Percentiles rank a stretch among this genome's conserved stretches.
These are phyloP conservation scores for Oligia latruncula DNA, from an alignment of 2,888 invertebrate genomes.

Conservation along the genomic window DNA sequence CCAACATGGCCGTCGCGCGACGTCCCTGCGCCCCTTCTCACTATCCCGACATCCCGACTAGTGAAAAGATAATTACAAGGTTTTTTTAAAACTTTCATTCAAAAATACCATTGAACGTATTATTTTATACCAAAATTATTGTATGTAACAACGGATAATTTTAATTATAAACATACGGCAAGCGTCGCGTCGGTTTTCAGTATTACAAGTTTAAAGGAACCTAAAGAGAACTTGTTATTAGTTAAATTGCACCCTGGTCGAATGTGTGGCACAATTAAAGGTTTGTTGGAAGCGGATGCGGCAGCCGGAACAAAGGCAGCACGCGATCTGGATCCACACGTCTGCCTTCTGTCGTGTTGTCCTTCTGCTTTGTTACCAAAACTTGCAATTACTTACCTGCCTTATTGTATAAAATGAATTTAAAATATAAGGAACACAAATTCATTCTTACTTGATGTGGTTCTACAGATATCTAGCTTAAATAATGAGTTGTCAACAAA, in stretches of 20 bases:
- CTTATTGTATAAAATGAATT: conserved; percentile 28
- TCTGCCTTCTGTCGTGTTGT: conserved; percentile 82
- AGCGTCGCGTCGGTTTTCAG: conserved; percentile 69
- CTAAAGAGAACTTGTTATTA: conserved; percentile 76
- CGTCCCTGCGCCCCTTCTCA: conserved; percentile 55
- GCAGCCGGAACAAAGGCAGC: conserved; percentile 83
- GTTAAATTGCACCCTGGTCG: conserved; percentile 81
- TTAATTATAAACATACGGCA: conserved; percentile 74
- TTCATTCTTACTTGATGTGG: background rate
- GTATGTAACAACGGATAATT: conserved; percentile 14
- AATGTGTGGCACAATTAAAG: conserved; percentile 81
- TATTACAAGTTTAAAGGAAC: conserved; percentile 62
- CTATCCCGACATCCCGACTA: conserved; percentile 16
- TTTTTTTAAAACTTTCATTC: background rate
- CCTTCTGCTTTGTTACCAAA: conserved; percentile 57
- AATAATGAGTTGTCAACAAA: conserved; percentile 13
- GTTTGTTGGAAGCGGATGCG: conserved; percentile 80
- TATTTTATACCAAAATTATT: conserved; percentile 13
- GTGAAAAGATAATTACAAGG: background rate
- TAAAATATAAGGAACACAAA: background rate
- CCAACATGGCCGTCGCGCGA: conserved; percentile 82
- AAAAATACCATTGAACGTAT: background rate
- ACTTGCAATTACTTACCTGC: conserved; percentile 23
- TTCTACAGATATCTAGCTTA: background rate
- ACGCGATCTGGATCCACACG: conserved; percentile 83